Evolutionary conservation across 1,140 invertebrate species (phyloP), one percentile per base, ranked within the genome.

Genomic region (Drosophila gunungcola): DNA sequence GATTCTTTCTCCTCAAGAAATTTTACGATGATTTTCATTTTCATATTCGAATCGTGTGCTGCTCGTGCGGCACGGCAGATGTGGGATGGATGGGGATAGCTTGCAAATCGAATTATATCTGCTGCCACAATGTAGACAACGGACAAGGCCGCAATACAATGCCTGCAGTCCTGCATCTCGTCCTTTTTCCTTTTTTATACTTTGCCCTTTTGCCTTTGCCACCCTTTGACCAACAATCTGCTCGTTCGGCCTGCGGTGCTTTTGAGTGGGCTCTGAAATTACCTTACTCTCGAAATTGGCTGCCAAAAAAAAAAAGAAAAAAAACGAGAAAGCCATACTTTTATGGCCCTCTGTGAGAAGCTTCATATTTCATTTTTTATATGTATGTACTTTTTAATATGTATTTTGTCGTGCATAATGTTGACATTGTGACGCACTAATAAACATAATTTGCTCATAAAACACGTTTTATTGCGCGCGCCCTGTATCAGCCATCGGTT

Each of bases 401-500:
- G 82, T 63, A 69, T 88, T 89, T 80, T 78, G 58, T 74, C 68
- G 85, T 82, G 76, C 75, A 84, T 84, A 88, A 88, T 83, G 80
- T 74, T 89, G 84, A 89, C 84, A 88, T 88, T 89, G 80, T 77
- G 84, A 88, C 84, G 80, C 85, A 78, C 84, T 89, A 89, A 89
- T 89, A 89, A 89, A 89, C 84, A 89, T 89, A 89, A 89, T 89
- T 89, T 80, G 77, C 80, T 68, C 84, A 73, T 89, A 89, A 89
- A 90, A 89, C 73, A 89, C 75, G 73, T 84, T 89, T 83, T 84
- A 84, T 84, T 89, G 84, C 84, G 58, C 4, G 57, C 48, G 57
- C 69, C 76, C 68, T 79, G 54, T 77, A 77, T 89, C 83, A 63
- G 38, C n/a, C 63, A 41, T 80, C 80, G 57, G 79, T 46, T 55